phyloP scores from a whole-genome alignment of 2,888 invertebrate species.

The Morpho helenor region DNA sequence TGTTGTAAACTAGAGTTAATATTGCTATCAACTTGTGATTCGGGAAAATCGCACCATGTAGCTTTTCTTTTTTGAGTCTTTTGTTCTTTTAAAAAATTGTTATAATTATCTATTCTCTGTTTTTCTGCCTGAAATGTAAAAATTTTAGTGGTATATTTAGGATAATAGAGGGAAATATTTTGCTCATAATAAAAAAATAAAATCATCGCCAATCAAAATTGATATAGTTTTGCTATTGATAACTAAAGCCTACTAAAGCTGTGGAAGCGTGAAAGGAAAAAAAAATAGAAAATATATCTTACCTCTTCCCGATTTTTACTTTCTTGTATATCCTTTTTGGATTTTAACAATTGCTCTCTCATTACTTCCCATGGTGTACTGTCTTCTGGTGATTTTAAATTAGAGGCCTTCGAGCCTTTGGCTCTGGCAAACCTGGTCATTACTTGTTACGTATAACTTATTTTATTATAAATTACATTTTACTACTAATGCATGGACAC shows the following conservation, averaged over 20 bases:
- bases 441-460: conserved; percentile 1
- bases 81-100: conserved; percentile 72
- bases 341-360: conserved; percentile 80
- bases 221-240: no score
- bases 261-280: background rate
- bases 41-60: conserved; percentile 79
- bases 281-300: conserved; percentile 10
- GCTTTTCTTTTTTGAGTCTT: conserved; percentile 64
- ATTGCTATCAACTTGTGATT: conserved; percentile 42
- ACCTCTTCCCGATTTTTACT: conserved; percentile 60
- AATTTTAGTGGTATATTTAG: background rate
- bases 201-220: no score
- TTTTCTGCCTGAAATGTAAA: conserved; percentile 61
- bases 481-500: no score
- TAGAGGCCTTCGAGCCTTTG: conserved; percentile 86
- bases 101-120: conserved; percentile 70
- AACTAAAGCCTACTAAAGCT: no score
- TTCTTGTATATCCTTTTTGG: conserved; percentile 68
- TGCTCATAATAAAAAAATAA: background rate
- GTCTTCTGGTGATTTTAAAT: conserved; percentile 83
- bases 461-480: no score
- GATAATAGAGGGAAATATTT: background rate
- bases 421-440: conserved; percentile 89
- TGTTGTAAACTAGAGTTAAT: conserved; percentile 9
- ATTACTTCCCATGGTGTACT: conserved; percentile 87